Base-by-base conservation (phyloP, 2,888 invertebrate genomes). In the Eubasilissa splendida region DNA sequence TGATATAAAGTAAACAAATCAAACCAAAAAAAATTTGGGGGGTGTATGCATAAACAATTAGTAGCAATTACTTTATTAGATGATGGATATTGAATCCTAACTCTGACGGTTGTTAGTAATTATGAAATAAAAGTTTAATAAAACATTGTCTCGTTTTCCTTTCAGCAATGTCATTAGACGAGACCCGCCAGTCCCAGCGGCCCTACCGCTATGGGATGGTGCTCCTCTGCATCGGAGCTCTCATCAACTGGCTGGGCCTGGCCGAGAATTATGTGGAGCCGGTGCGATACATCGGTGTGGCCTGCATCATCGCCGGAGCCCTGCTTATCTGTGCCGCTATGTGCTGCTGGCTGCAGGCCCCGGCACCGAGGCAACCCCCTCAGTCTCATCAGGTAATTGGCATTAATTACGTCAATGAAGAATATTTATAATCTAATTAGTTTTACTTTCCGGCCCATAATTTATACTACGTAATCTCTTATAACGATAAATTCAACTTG, bases 241-340 rank as follows among this genome's bases (percentile, higher is more conserved):
- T 94, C 63, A 93, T 94, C 87, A 94, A 94, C 89, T 94, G 94
- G 94, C 89, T 94, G 83, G 94, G 94, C 42, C 89, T 94, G 84
- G 94, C 94, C 0, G 94, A 94, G 86, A 93, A 93, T 87, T 94
- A 93, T 87, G 93, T 94, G 77, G 94, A 94, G 87, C 94, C 94
- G 7, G 93, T 93, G 84, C 90, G 94, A 86, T 94, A 94, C 87
- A 92, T 94, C 84, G 94, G 94, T 83, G 94, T 94, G 80, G 94
- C 94, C 42, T 93, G 94, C 88, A 94, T 94, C 85, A 92, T 94
- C n/a, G 93, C 93, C 22, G 94, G 94, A 54, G 93, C 94, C 2
- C 90, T 94, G 84, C 92, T 94, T 85, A 94, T 94, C 85, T 94
- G 94, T 86, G 92, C 93, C 42, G 94, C 94, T 79, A 94, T 94